Base-by-base conservation (phyloP, 2,113 vertebrate species). In the Meleagris gallopavo region DNA sequence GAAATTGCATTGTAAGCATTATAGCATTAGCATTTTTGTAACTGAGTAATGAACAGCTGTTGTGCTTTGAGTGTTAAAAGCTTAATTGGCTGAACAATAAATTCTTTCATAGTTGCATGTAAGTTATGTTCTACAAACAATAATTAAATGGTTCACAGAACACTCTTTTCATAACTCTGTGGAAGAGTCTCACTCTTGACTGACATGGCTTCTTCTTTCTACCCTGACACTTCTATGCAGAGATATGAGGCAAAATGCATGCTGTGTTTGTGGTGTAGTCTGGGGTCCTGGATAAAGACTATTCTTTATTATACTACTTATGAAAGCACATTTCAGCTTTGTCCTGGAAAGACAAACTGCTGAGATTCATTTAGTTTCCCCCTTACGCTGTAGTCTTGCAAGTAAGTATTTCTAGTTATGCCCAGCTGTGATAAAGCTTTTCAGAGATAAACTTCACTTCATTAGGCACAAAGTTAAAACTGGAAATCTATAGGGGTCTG, bases 381-480 rank as follows among this genome's bases (percentile, higher is more conserved):
- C 70, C 64, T 94, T 90, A 90, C 80, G 88, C 34, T 66, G 64
- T 94, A 95, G 88, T 76, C 90, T 93, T 94, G 64, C 17, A 95
- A 96, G 91, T 96, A 96, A 97, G 95, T 96, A 88, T 91, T 94
- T 67, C 79, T 97, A 78, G 61, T 84, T 93, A 97, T 36, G 69
- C 94, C 95, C 84, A 89, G 67, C 97, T 97, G 97, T 96, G 97
- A 94, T 84, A 89, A 95, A 94, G 77, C 60, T 94, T 97, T 96
- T 95, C 76, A 80, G 95, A 95, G 92, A 90, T 90, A 97, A 98
- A 97, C 93, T 97, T 96, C 36, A 73, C 83, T 97, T 98, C 81
- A 86, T 97, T 97, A 96, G 89, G 79, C 95, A 91, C 88, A 94
- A 94, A 94, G 79, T 80, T 93, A 89, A 88, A 96, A 95, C 84